phyloP scores from a whole-genome alignment of 2,113 vertebrate species.

The Sceloporus undulatus region DNA sequence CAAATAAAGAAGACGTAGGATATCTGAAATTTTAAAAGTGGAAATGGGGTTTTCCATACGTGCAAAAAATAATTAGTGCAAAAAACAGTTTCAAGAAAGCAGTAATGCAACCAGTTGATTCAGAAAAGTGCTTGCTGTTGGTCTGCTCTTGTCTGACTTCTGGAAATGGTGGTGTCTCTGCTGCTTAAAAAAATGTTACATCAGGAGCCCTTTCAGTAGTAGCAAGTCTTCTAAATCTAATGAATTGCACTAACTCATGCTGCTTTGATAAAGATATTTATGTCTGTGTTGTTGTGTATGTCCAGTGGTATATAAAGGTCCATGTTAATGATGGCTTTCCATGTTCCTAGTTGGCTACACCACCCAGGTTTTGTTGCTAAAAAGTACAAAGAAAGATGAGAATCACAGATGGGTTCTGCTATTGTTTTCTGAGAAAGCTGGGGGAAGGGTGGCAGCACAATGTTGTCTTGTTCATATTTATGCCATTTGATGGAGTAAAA shows the following conservation, averaged over 20 bases:
- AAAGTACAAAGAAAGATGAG: constrained; percentile 39
- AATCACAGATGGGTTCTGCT: too few species aligned
- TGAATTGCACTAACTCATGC: not conserved
- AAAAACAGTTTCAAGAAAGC: not conserved
- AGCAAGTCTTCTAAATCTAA: not conserved
- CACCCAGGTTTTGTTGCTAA: not conserved
- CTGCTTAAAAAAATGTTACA: not conserved
- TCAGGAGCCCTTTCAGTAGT: too few species aligned
- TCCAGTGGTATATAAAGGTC: not conserved
- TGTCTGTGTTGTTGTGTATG: not conserved
- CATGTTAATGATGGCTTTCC: not conserved
- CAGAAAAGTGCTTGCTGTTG: not conserved
- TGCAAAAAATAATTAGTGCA: not conserved
- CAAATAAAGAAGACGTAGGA: not conserved
- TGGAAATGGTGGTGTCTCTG: not conserved
- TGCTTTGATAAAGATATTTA: not conserved
- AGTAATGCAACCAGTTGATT: not conserved
- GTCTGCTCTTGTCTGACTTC: not conserved
- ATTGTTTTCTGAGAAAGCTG: constrained; percentile 11
- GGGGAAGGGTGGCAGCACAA: constrained; percentile 51
- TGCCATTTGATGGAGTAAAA: not conserved
- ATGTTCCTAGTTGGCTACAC: constrained; percentile 30
- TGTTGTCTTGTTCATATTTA: too few species aligned
- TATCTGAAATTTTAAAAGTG: not conserved
- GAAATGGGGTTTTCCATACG: not conserved